phyloP scores from a whole-genome alignment of 2,797 vertebrate genomes.

The Myripristis jacobus region DNA sequence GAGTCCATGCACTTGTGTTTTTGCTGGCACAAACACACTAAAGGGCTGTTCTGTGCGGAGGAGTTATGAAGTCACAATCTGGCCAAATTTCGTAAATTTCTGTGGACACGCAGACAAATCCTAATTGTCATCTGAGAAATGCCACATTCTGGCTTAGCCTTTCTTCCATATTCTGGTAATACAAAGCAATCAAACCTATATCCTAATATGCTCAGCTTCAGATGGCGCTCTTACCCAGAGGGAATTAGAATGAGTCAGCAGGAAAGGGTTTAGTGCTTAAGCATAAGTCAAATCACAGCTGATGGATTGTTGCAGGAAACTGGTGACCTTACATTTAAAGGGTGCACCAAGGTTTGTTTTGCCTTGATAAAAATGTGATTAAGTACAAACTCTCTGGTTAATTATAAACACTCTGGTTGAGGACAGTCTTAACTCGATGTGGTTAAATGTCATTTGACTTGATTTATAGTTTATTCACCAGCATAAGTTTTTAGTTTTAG shows the following conservation, averaged over 20 bases:
- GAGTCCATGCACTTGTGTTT: slow-evolving; percentile 32
- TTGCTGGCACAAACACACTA: slow-evolving; percentile 28
- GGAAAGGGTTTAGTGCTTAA: no score
- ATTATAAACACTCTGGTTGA: no score
- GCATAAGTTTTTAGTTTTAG: background rate
- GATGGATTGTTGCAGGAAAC: no score
- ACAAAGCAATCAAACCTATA: background rate
- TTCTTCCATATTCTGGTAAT: background rate
- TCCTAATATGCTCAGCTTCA: background rate
- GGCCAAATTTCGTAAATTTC: slow-evolving; percentile 3
- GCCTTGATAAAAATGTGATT: background rate
- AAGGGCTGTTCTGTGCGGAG: slow-evolving; percentile 1
- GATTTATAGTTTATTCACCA: slow-evolving; percentile 18
- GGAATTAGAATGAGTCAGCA: no score
- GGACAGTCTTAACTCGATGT: background rate
- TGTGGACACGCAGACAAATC: background rate
- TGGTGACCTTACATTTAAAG: no score
- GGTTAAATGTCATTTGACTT: slow-evolving; percentile 1
- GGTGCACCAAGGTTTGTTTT: no score
- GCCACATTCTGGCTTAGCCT: background rate
- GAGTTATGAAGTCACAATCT: slow-evolving; percentile 22
- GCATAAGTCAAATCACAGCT: no score
- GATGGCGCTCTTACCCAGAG: background rate
- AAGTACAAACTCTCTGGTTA: no score
- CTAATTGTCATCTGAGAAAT: background rate